Percentiles rank a stretch among this genome's conserved stretches.
These are phyloP conservation scores for Babylonia areolata DNA, from an alignment of 1,140 invertebrate genomes.

Conservation along the genomic window DNA sequence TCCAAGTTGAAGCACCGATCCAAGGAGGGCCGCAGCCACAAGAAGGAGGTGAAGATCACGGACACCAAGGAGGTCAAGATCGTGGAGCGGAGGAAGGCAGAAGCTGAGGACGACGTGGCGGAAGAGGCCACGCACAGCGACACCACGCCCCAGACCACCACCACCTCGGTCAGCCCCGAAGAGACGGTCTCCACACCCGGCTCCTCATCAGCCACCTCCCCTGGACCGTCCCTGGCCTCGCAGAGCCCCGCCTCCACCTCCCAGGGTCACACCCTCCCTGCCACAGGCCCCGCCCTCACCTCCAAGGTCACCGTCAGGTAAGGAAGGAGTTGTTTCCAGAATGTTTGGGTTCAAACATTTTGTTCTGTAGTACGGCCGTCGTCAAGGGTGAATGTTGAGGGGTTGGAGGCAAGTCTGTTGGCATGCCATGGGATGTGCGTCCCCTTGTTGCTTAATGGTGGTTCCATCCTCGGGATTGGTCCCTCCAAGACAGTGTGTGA, in stretches of 20 bases:
- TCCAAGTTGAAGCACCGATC: no score
- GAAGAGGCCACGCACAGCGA: neutral
- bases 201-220: conserved; percentile 9
- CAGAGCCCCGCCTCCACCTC: neutral
- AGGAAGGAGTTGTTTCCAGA: no score
- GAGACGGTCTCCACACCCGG: neutral
- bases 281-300: neutral
- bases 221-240: neutral
- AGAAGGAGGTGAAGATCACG: conserved; percentile 2
- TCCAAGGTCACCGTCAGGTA: conserved; percentile 44
- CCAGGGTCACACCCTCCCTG: neutral
- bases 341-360: no score
- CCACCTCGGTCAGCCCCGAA: neutral
- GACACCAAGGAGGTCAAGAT: neutral
- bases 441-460: no score
- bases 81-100: neutral
- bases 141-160: neutral
- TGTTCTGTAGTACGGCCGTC: no score
- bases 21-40: neutral
- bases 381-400: no score
- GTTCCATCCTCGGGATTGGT: no score
- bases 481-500: no score
- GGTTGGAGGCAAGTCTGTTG: no score
- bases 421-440: no score
- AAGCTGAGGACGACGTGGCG: conserved; percentile 34